Percentiles rank a stretch among this genome's conserved stretches.
phyloP scores from a whole-genome alignment of 35 echinoderm and acorn worm genomes.

The Diadema setosum region DNA sequence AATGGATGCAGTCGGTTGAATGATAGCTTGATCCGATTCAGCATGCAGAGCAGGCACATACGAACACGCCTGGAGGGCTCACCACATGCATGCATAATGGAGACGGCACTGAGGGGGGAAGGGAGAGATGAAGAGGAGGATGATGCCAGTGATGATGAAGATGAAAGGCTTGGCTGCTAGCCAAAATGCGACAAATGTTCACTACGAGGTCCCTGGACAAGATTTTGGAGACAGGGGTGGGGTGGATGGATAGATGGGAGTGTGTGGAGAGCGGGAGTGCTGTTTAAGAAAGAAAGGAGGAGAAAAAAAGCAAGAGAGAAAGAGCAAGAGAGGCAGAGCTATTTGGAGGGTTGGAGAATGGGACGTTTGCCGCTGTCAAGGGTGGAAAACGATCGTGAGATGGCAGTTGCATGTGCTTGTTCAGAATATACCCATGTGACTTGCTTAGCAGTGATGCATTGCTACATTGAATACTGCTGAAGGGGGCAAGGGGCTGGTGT shows the following conservation, averaged over 20 bases:
- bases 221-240: background rate
- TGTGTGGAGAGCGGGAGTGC: background rate
- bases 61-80: background rate
- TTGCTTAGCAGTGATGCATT: background rate
- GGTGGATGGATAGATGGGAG: background rate
- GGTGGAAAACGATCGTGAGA: background rate
- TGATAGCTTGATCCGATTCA: slow-evolving; percentile 10
- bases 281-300: background rate
- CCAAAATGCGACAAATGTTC: slow-evolving; percentile 11
- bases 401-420: slow-evolving; percentile 5
- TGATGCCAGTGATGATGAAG: slow-evolving; percentile 4
- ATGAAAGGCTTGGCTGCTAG: slow-evolving; percentile 1
- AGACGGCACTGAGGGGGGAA: background rate
- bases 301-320: background rate
- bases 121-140: background rate
- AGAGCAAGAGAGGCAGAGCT: background rate
- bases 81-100: slow-evolving; percentile 6
- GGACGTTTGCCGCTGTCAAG: background rate
- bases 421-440: slow-evolving; percentile 5
- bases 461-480: slow-evolving; percentile 2
- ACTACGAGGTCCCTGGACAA: background rate
- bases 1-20: slow-evolving; percentile 5
- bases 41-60: background rate
- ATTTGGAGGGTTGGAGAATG: background rate
- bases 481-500: no score